phyloP scores from a whole-genome alignment of 2,113 vertebrate genomes.

The Takifugu bimaculatus region DNA sequence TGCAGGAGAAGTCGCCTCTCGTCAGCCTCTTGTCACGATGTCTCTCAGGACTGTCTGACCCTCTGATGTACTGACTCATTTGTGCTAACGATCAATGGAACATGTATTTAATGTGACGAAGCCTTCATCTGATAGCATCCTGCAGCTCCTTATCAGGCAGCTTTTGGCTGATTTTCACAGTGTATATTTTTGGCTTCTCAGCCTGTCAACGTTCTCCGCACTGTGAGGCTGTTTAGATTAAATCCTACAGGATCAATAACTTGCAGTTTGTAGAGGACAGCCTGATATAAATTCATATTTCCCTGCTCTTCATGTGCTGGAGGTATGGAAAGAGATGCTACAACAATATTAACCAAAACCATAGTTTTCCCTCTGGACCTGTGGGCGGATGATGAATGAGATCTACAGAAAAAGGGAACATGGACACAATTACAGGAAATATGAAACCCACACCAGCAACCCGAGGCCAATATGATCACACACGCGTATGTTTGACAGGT shows the following conservation, averaged over 20 bases:
- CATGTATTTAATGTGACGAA: not conserved
- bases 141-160: not conserved
- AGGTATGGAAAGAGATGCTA: not conserved
- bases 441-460: too few relatives aligned
- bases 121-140: not conserved
- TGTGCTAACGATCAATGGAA: not conserved
- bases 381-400: too few relatives aligned
- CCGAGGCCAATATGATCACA: too few relatives aligned
- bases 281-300: not conserved
- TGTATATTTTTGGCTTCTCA: not conserved
- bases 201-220: not conserved
- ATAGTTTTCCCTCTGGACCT: too few relatives aligned
- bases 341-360: too few relatives aligned
- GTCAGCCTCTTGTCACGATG: conserved; percentile 2
- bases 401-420: too few relatives aligned
- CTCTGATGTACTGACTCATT: conserved; percentile 1
- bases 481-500: too few relatives aligned
- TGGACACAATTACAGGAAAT: too few relatives aligned
- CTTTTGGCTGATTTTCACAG: not conserved
- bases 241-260: not conserved
- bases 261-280: not conserved
- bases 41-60: not conserved
- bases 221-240: not conserved
- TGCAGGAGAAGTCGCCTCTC: conserved; percentile 8
- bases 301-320: too few relatives aligned